Percentiles rank a stretch among this genome's conserved stretches.
Evolutionary conservation across 2,888 invertebrate genomes (phyloP).

Genomic region (Chesias legatella): DNA sequence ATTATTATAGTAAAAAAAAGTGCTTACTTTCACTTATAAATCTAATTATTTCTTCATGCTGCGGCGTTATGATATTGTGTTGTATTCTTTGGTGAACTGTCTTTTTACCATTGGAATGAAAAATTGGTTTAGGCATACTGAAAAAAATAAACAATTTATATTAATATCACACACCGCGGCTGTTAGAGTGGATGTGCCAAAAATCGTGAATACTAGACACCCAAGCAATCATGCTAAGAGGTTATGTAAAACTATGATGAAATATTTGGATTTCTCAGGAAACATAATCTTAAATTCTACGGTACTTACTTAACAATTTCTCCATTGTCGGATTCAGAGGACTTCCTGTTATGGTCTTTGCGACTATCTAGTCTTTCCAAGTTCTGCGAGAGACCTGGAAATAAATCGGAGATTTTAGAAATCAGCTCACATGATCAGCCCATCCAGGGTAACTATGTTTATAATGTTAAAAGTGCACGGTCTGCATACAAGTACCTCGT

Average conservation of each 20-base stretch:
- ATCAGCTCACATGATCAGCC: slow-evolving; percentile 33
- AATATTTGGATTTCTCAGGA: slow-evolving; percentile 43
- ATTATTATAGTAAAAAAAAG: no score
- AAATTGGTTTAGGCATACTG: slow-evolving; percentile 90
- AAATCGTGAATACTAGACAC: no score
- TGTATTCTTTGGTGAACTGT: slow-evolving; percentile 81
- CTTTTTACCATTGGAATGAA: slow-evolving; percentile 85
- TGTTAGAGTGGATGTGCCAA: no score
- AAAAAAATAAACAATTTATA: slow-evolving; percentile 39
- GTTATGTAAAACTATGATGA: slow-evolving; percentile 77
- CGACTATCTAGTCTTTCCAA: slow-evolving; percentile 88
- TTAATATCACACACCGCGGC: no score
- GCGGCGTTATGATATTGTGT: slow-evolving; percentile 83
- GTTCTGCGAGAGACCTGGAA: slow-evolving; percentile 88
- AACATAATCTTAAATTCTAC: slow-evolving; percentile 29
- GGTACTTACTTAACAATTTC: slow-evolving; percentile 82
- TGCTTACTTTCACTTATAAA: slow-evolving; percentile 92
- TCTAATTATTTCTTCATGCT: slow-evolving; percentile 93
- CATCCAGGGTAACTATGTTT: background rate
- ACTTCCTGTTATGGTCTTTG: slow-evolving; percentile 85
- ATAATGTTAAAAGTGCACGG: slow-evolving; percentile 1
- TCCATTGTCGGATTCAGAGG: slow-evolving; percentile 83
- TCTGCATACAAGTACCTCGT: slow-evolving; percentile 78
- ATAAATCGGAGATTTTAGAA: slow-evolving; percentile 40
- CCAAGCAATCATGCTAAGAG: slow-evolving; percentile 36